These are phyloP conservation scores for Mycetomoellerius zeteki DNA, from an alignment of 1,140 invertebrate species.

Conservation along the genomic window DNA sequence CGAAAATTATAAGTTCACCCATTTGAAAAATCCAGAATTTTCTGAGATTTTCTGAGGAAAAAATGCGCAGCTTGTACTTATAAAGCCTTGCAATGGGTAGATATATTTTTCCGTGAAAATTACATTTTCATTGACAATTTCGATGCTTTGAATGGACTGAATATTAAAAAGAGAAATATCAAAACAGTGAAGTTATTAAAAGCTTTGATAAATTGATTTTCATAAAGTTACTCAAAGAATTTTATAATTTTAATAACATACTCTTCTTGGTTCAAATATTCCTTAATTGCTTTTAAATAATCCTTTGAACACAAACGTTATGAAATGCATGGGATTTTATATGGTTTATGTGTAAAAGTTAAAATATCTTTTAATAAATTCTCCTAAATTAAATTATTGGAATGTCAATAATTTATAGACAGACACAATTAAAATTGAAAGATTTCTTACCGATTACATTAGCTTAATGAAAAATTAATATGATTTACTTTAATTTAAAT, in stretches of 20 bases:
- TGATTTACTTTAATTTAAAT: neutral
- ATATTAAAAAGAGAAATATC: neutral
- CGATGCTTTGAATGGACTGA: neutral
- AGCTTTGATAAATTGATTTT: neutral
- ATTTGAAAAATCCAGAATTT: slow-evolving; percentile 1
- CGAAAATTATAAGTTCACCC: neutral
- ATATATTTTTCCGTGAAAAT: neutral
- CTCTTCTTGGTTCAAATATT: neutral
- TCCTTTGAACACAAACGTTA: neutral
- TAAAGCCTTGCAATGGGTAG: neutral
- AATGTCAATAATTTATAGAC: neutral
- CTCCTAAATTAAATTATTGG: neutral
- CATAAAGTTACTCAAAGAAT: neutral
- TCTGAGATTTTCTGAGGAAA: slow-evolving; percentile 9
- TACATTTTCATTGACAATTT: slow-evolving; percentile 1
- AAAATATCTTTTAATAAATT: slow-evolving; percentile 17
- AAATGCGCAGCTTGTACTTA: neutral
- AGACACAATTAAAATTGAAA: slow-evolving; percentile 11
- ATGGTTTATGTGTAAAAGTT: neutral
- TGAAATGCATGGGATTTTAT: neutral
- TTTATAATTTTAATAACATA: slow-evolving; percentile 22
- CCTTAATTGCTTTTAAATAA: neutral
- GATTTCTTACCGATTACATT: neutral
- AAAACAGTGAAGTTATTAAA: neutral
- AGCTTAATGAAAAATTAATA: neutral